Evolutionary conservation across 2,797 vertebrate species (phyloP).

Genomic region (Amblyraja radiata): DNA sequence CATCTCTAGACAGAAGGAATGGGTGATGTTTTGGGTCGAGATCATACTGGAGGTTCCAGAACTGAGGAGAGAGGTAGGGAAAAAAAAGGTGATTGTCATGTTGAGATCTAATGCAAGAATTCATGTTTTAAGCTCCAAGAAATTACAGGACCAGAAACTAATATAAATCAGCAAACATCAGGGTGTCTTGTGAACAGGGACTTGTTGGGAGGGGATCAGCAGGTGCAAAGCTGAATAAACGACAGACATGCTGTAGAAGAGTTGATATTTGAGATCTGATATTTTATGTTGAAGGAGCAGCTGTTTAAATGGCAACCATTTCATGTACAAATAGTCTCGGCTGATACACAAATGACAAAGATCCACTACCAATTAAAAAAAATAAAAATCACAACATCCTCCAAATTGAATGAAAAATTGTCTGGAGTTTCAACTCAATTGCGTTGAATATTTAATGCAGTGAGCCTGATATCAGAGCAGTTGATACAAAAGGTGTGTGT

Average conservation of each 20-base stretch:
- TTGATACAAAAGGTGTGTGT: not conserved
- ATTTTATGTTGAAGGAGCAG: not conserved
- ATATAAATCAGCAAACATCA: not conserved
- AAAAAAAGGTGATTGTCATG: not conserved
- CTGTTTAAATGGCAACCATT: not conserved
- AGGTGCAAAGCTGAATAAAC: not conserved
- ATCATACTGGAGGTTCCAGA: too few species aligned
- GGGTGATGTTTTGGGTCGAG: too few species aligned
- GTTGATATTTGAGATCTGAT: slow-evolving; percentile 18
- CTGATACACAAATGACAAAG: not conserved
- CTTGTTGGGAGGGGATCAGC: not conserved
- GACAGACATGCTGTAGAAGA: not conserved
- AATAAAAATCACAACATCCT: not conserved
- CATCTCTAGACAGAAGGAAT: too few species aligned
- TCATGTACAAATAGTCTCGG: not conserved
- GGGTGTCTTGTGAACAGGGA: too few species aligned
- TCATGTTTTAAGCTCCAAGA: not conserved
- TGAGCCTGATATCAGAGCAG: not conserved
- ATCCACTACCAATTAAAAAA: not conserved
- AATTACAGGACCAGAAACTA: not conserved
- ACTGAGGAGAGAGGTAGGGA: not conserved
- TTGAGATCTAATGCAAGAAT: not conserved
- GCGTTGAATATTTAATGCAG: not conserved
- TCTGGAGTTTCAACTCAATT: not conserved
- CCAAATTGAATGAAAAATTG: not conserved